Conservation (phyloP, 2,888 invertebrate genomes). For the Tetramorium bicarinatum region DNA sequence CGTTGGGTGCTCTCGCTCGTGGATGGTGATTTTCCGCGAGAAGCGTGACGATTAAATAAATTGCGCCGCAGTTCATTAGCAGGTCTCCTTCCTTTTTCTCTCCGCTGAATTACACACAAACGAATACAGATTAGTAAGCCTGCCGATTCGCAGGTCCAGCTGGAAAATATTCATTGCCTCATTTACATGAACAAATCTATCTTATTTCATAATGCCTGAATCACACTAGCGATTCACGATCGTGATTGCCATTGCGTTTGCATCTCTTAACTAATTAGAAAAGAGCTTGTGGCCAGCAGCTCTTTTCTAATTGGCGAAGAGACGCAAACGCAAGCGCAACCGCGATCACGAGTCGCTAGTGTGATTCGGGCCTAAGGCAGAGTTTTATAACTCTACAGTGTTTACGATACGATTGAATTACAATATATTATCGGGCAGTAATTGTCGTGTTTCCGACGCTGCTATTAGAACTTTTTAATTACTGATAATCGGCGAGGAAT, state of each 20-base stretch:
- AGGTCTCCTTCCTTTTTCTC: neutral
- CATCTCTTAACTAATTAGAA: too few relatives aligned
- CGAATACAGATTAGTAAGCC: neutral
- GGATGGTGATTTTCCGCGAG: slow-evolving; percentile 25
- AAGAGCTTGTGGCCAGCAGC: too few relatives aligned
- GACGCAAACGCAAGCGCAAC: too few relatives aligned
- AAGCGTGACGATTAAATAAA: slow-evolving; percentile 49
- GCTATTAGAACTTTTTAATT: slow-evolving; percentile 12
- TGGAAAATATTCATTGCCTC: neutral
- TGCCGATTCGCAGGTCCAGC: neutral
- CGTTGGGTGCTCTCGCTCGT: neutral
- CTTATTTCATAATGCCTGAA: too few relatives aligned
- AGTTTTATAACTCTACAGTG: neutral
- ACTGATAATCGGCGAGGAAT: neutral
- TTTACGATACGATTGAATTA: neutral
- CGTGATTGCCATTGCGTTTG: too few relatives aligned
- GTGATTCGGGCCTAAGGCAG: too few relatives aligned
- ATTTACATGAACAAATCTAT: neutral
- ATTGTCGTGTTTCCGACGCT: neutral
- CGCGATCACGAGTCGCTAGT: too few relatives aligned
- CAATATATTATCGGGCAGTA: neutral
- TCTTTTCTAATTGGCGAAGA: too few relatives aligned
- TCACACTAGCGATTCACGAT: too few relatives aligned
- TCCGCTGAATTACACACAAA: neutral
- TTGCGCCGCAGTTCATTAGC: slow-evolving; percentile 41